These are phyloP conservation scores for Rhinichthys osculus DNA, from an alignment of 2,797 vertebrate species.

Conservation along the genomic window DNA sequence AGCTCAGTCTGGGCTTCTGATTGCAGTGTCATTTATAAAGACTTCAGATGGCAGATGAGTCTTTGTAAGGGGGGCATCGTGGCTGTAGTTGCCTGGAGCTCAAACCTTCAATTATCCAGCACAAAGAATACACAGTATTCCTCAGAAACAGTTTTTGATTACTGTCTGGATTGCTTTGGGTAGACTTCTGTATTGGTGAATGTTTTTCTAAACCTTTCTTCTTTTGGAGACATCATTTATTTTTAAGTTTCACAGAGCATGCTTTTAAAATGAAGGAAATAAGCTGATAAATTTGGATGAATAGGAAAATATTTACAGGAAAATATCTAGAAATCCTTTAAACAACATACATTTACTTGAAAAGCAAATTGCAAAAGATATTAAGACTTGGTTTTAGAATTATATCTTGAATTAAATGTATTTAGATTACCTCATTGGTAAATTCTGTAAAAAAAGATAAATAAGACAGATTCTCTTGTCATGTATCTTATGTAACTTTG, in stretches of 20 bases:
- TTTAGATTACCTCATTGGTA: not conserved
- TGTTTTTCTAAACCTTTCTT: conserved; percentile 16
- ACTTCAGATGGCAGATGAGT: conserved; percentile 25
- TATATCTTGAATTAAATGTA: not conserved
- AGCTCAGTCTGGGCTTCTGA: conserved; percentile 10
- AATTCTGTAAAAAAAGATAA: not conserved
- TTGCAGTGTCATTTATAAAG: conserved; percentile 19
- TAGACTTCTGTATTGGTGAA: conserved; percentile 12
- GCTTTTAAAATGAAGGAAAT: not conserved
- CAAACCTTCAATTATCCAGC: conserved; percentile 41
- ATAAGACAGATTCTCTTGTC: not conserved
- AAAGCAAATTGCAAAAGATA: not conserved
- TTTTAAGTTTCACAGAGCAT: conserved; percentile 1
- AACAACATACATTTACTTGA: not conserved
- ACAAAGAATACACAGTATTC: not conserved
- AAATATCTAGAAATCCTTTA: not conserved
- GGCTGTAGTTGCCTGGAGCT: conserved; percentile 5
- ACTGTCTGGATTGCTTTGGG: conserved; percentile 31
- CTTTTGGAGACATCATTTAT: not conserved
- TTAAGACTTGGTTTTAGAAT: not conserved
- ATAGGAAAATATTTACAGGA: not conserved
- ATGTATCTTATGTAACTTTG: not conserved
- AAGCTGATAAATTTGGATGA: not conserved
- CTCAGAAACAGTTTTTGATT: conserved; percentile 32
- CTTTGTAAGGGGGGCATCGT: not conserved